These are phyloP conservation scores for Malurus cyaneus DNA, from an alignment of 2,113 vertebrate species.

Conservation along the genomic window DNA sequence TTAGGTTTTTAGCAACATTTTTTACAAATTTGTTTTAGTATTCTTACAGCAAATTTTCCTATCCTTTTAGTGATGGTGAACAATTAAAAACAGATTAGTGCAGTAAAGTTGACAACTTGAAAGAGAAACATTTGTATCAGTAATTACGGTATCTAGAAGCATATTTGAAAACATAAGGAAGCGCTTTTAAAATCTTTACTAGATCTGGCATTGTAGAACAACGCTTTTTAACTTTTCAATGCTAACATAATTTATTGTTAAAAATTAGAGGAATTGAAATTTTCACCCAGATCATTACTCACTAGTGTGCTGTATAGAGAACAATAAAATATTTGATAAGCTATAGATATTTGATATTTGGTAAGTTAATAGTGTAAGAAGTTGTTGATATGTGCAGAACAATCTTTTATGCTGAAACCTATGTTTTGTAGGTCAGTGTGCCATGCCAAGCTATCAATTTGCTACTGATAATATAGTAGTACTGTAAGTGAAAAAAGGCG, in stretches of 20 bases:
- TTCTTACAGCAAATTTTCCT: neutral
- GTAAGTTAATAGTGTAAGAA: neutral
- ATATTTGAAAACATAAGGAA: neutral
- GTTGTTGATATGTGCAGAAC: neutral
- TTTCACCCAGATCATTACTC: neutral
- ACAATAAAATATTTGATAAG: neutral
- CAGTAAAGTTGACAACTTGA: neutral
- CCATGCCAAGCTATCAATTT: neutral
- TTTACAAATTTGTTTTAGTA: neutral
- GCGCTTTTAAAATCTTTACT: neutral
- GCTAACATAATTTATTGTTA: neutral
- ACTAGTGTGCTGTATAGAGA: neutral
- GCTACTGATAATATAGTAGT: neutral
- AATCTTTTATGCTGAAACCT: neutral
- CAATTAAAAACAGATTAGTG: neutral
- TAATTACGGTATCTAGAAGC: neutral
- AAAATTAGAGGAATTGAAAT: neutral
- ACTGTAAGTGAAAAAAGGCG: neutral
- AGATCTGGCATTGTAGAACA: neutral
- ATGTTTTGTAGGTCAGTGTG: neutral
- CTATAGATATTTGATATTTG: too few species aligned
- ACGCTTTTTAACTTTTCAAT: neutral
- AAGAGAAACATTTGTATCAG: neutral
- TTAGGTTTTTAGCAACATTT: neutral
- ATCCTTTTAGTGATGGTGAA: neutral